A percentile compares a stretch with the other conserved stretches of the same genome.
phyloP scores from a whole-genome alignment of 2,888 invertebrate species.

The Siphlonurus alternatus region DNA sequence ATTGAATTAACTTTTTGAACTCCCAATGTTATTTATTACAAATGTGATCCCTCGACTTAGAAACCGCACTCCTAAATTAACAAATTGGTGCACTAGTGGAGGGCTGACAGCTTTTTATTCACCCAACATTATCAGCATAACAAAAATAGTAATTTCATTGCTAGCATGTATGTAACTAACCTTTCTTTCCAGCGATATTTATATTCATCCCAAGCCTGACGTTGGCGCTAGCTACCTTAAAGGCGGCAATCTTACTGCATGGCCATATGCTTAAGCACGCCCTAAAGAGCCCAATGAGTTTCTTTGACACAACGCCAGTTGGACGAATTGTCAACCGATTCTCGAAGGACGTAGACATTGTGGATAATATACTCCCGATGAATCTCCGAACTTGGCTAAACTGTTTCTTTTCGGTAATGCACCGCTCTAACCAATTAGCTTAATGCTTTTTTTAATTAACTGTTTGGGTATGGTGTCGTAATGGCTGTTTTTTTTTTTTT shows the following conservation, averaged over 20 bases:
- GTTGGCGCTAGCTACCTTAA: slow-evolving; percentile 18
- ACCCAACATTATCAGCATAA: too few relatives aligned
- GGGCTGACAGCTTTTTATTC: too few relatives aligned
- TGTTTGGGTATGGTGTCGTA: background rate
- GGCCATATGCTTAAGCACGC: slow-evolving; percentile 18
- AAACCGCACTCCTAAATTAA: too few relatives aligned
- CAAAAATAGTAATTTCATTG: too few relatives aligned
- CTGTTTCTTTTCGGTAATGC: slow-evolving; percentile 43
- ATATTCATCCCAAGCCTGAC: slow-evolving; percentile 17
- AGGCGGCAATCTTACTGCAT: slow-evolving; percentile 19
- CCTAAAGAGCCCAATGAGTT: slow-evolving; percentile 30
- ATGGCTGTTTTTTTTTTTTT: background rate
- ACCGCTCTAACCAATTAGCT: background rate
- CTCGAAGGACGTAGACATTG: slow-evolving; percentile 53
- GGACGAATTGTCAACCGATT: slow-evolving; percentile 65
- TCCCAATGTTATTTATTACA: background rate
- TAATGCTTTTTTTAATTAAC: background rate
- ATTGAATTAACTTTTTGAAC: too few relatives aligned
- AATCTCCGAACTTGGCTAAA: slow-evolving; percentile 52
- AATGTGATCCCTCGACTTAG: background rate
- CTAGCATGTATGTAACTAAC: background rate
- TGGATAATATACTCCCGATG: slow-evolving; percentile 54
- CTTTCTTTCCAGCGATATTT: slow-evolving; percentile 16
- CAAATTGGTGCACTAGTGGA: too few relatives aligned
- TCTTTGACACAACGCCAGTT: slow-evolving; percentile 65